phyloP scores from a whole-genome alignment of 2,888 invertebrate genomes.

The Pristionchus maxplancki region DNA sequence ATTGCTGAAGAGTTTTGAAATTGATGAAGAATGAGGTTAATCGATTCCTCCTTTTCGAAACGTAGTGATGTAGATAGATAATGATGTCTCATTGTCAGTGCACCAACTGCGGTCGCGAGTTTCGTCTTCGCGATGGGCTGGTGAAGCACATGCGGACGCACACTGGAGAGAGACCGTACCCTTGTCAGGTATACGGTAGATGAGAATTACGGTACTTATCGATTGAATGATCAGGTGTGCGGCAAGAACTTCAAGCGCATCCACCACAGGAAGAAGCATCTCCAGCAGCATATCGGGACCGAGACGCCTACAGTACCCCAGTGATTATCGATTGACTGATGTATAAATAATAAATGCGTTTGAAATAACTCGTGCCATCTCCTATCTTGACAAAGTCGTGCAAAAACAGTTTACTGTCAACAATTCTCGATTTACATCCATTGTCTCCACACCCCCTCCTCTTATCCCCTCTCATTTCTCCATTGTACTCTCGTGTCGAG shows the following conservation, averaged over 20 bases:
- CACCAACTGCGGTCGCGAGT: conserved; percentile 49
- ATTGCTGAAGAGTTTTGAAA: too few relatives aligned
- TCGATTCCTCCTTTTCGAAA: not conserved
- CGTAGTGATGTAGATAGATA: too few relatives aligned
- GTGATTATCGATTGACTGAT: not conserved
- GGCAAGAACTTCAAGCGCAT: conserved; percentile 52
- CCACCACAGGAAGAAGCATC: conserved; percentile 52
- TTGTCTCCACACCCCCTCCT: not conserved
- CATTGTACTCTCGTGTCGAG: not conserved
- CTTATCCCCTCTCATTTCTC: not conserved
- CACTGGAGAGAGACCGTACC: conserved; percentile 48
- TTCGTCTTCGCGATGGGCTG: conserved; percentile 41
- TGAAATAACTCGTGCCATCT: too few relatives aligned
- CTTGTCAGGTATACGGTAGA: conserved; percentile 38
- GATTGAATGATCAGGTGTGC: conserved; percentile 15
- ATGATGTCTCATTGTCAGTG: conserved; percentile 15
- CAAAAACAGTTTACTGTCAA: too few relatives aligned
- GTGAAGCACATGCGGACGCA: conserved; percentile 52
- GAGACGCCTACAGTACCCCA: conserved; percentile 33
- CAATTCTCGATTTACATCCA: not conserved
- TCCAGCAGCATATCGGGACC: conserved; percentile 4
- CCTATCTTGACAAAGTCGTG: too few relatives aligned
- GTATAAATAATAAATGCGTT: not conserved
- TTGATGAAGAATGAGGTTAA: too few relatives aligned
- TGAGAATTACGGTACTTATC: conserved; percentile 10